phyloP scores from a whole-genome alignment of 2,888 invertebrate species.

The Panorpa germanica region DNA sequence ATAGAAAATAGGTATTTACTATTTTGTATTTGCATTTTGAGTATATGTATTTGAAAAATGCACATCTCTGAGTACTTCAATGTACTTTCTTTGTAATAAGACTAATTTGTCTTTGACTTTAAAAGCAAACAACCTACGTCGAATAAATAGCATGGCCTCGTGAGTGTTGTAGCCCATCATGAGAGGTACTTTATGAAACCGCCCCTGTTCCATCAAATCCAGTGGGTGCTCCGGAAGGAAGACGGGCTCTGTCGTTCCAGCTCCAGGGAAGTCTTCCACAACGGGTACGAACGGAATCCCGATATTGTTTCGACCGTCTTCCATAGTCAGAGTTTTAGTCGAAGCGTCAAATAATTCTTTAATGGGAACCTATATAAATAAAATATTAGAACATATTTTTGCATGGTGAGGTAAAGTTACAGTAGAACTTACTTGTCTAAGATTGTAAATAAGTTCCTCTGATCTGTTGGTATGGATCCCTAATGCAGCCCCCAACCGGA shows the following conservation, averaged over 20 bases:
- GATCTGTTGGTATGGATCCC: slow-evolving; percentile 34
- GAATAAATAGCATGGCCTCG: slow-evolving; percentile 41
- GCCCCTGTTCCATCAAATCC: slow-evolving; percentile 22
- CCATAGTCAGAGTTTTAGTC: slow-evolving; percentile 27
- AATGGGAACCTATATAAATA: slow-evolving; percentile 36
- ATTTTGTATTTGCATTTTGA: too few relatives aligned
- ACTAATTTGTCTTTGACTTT: too few relatives aligned
- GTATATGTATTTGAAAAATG: too few relatives aligned
- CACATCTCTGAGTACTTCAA: too few relatives aligned
- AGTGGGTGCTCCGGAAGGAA: slow-evolving; percentile 34
- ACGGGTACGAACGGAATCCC: slow-evolving; percentile 39
- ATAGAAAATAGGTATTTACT: too few relatives aligned
- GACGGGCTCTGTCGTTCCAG: slow-evolving; percentile 20
- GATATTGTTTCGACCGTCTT: slow-evolving; percentile 35
- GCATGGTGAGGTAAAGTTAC: too few relatives aligned
- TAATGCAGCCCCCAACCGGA: slow-evolving; percentile 33
- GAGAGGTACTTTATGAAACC: slow-evolving; percentile 35
- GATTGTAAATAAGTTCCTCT: slow-evolving; percentile 31
- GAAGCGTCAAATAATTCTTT: slow-evolving; percentile 37
- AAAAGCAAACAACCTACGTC: slow-evolving; percentile 27
- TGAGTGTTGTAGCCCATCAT: slow-evolving; percentile 43
- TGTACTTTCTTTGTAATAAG: too few relatives aligned
- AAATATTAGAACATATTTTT: too few relatives aligned
- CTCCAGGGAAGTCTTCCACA: slow-evolving; percentile 24
- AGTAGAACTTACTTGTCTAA: too few relatives aligned